Conservation (phyloP, 2,113 vertebrate species). For the Amia ocellicauda region DNA sequence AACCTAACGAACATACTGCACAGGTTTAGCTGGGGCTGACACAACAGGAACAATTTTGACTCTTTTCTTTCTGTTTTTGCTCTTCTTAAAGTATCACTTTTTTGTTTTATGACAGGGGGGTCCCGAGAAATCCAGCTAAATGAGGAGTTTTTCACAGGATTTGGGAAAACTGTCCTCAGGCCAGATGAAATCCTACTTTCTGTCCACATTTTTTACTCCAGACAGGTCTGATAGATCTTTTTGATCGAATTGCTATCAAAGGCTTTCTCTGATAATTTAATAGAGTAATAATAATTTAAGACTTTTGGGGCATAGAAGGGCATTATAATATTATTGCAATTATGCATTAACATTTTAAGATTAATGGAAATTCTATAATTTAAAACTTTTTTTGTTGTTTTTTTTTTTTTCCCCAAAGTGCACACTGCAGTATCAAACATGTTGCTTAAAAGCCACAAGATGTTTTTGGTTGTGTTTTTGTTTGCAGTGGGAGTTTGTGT, state of each 20-base stretch:
- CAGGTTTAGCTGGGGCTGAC: background rate
- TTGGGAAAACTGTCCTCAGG: slow-evolving; percentile 46
- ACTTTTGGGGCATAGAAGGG: too few relatives aligned
- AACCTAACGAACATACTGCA: too few relatives aligned
- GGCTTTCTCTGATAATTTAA: too few relatives aligned
- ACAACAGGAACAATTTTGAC: background rate
- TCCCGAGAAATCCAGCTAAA: slow-evolving; percentile 49
- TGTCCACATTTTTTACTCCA: slow-evolving; percentile 59
- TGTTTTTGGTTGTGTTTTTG: too few relatives aligned
- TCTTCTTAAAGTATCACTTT: background rate
- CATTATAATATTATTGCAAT: too few relatives aligned
- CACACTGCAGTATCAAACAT: too few relatives aligned
- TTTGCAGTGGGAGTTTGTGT: slow-evolving; percentile 65
- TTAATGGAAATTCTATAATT: too few relatives aligned
- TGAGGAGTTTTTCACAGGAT: slow-evolving; percentile 58
- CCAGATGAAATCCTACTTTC: slow-evolving; percentile 69
- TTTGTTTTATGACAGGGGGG: slow-evolving; percentile 20
- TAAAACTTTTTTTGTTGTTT: too few relatives aligned
- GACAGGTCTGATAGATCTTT: slow-evolving; percentile 47
- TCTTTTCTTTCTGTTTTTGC: background rate
- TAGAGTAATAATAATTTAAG: too few relatives aligned
- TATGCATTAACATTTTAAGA: too few relatives aligned
- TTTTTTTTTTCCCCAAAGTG: too few relatives aligned
- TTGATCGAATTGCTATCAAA: background rate
- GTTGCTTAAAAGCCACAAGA: too few relatives aligned